Conservation (phyloP, 2,888 invertebrate species). For the Hermodice carunculata region DNA sequence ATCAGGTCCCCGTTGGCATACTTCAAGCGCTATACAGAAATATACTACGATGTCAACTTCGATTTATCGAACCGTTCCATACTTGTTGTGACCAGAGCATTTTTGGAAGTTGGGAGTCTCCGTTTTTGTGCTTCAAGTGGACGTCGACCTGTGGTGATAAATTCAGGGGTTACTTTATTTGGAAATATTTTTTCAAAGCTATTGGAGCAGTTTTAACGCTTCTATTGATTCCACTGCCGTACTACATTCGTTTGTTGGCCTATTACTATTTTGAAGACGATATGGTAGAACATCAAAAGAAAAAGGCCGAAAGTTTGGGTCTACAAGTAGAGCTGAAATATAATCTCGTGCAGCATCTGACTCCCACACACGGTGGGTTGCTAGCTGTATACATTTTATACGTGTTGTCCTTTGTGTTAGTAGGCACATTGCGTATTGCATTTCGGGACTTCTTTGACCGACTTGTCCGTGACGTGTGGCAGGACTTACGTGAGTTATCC, state of each 20-base stretch:
- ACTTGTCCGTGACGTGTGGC: too few species aligned
- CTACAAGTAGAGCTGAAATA: conserved; percentile 21
- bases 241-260: conserved; percentile 30
- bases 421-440: too few species aligned
- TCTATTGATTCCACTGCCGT: conserved; percentile 33
- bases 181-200: conserved; percentile 31
- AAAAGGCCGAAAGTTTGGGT: conserved; percentile 21
- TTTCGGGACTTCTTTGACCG: too few species aligned
- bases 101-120: conserved; percentile 40
- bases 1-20: conserved; percentile 35
- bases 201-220: conserved; percentile 33
- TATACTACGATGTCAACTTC: conserved; percentile 33
- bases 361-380: conserved; percentile 31
- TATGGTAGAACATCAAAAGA: conserved; percentile 23
- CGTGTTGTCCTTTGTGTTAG: conserved; percentile 25
- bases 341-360: conserved; percentile 34
- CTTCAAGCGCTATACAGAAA: conserved; percentile 36
- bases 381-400: conserved; percentile 37
- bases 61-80: conserved; percentile 34
- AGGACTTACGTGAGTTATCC: too few species aligned
- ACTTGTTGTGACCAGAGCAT: conserved; percentile 42
- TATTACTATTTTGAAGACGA: conserved; percentile 37
- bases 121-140: conserved; percentile 34
- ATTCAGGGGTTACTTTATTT: conserved; percentile 36
- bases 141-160: conserved; percentile 35